Evolutionary conservation across 1,140 invertebrate genomes (phyloP).

Genomic region (Nixonia krombeini): DNA sequence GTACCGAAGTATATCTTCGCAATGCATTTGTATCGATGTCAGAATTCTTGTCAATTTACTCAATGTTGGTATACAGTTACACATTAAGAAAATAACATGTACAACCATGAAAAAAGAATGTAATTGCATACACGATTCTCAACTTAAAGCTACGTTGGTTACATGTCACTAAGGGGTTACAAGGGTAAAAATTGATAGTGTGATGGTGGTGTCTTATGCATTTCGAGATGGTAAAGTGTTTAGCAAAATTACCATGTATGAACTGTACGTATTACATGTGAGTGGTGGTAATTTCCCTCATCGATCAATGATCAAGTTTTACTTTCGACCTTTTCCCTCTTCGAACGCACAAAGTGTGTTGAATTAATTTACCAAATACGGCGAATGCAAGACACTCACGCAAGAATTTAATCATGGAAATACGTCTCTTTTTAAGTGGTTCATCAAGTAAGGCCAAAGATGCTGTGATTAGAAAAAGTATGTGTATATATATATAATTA

Average conservation of each 20-base stretch:
- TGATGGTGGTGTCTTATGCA: constrained; percentile 35
- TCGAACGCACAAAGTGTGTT: too few relatives aligned
- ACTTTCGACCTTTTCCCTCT: too few relatives aligned
- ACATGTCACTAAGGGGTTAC: constrained; percentile 64
- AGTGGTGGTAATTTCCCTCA: too few relatives aligned
- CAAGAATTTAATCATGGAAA: not conserved
- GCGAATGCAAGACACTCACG: not conserved
- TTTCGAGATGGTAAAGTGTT: constrained; percentile 48
- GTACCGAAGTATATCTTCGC: constrained; percentile 5
- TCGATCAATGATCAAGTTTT: too few relatives aligned
- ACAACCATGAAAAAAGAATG: constrained; percentile 66
- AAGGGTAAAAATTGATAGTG: constrained; percentile 46
- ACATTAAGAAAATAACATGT: constrained; percentile 69
- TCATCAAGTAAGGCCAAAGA: constrained; percentile 42
- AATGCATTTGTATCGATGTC: not conserved
- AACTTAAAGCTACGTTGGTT: constrained; percentile 63
- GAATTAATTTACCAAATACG: too few relatives aligned
- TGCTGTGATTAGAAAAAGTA: constrained; percentile 20
- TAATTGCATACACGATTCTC: constrained; percentile 68
- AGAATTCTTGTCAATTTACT: constrained; percentile 31
- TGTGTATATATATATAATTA: not conserved
- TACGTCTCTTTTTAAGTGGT: not conserved
- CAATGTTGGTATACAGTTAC: constrained; percentile 59
- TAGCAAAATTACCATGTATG: not conserved
- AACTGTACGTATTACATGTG: too few relatives aligned